A percentile compares a stretch with the other conserved stretches of the same genome.
Conservation (phyloP, 2,888 invertebrate genomes). For the Heliconius cydno region DNA sequence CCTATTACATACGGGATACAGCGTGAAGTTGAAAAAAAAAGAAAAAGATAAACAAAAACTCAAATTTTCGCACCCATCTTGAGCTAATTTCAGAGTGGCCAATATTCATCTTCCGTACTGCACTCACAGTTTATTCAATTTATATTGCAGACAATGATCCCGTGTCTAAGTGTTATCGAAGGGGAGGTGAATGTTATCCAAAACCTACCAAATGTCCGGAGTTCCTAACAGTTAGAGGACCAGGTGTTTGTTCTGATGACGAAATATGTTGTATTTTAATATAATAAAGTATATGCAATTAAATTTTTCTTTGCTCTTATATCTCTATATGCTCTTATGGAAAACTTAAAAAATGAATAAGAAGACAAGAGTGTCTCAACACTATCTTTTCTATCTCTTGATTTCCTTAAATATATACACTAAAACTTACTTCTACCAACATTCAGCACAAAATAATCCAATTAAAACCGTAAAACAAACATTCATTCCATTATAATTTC, state of each 20-base stretch:
- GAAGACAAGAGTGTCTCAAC: no score
- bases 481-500: constrained; percentile 16
- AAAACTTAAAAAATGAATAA: no score
- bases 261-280: constrained; percentile 53
- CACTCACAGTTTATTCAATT: neutral
- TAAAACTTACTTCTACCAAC: neutral
- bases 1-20: no score
- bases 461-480: constrained; percentile 9
- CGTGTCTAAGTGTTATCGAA: constrained; percentile 48
- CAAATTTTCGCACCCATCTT: no score
- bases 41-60: no score
- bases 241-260: constrained; percentile 48
- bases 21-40: no score
- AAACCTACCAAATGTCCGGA: constrained; percentile 45
- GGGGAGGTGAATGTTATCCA: constrained; percentile 51
- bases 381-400: neutral
- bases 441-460: neutral
- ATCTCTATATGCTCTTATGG: no score
- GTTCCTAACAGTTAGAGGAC: constrained; percentile 41
- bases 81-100: no score
- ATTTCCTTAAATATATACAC: neutral
- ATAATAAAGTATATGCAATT: constrained; percentile 31
- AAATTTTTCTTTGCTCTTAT: no score
- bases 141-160: constrained; percentile 49
- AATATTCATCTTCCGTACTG: no score